Evolutionary conservation across 2,113 vertebrate species (phyloP), one percentile per base, ranked within the genome.

Genomic region (Carassius carassius): DNA sequence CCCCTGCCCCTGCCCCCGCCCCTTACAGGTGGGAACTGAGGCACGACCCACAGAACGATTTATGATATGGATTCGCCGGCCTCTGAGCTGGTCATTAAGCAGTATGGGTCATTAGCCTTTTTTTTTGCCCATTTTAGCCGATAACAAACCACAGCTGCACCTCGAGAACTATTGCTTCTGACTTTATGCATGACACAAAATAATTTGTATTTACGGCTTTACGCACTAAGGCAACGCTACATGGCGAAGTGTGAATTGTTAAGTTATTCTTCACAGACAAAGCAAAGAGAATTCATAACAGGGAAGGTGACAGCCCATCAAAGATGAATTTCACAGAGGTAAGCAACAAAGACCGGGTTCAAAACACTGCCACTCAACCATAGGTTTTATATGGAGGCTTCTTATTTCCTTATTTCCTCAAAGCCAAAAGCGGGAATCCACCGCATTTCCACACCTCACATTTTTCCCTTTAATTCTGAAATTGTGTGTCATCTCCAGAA

Each of bases 221-320:
- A 63, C 56, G 58, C 86, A 88, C 90, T 73, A 14, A 78, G 81
- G 87, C 90, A 92, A 87, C 80, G 13, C 62, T 72, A 77, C 70
- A 78, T 86, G 86, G 84, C 74, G 58, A 89, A 91, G 88, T 84
- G 83, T 85, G 86, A 89, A 85, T 89, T 88, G 88, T 81, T n/a
- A 83, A 78, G 86, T 83, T 89, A 89, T 90, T 89, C 87, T 91
- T 89, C 80, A 73, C 35, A 75, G 85, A 90, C 84, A 91, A 89
- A 92, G 90, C 90, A 92, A 93, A 93, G 91, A 91, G 92, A 93
- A 93, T 94, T 90, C 78, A 85, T 88, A 90, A 93, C 91, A 88
- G 77, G 78, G 85, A 91, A 92, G 89, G 90, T 93, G 92, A 92
- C 87, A 90, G 86, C 72, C 88, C 92, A 92, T 94, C 88, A 95